These are phyloP conservation scores for Galaxias olidus DNA, from an alignment of 2,797 vertebrate species.

Conservation along the genomic window DNA sequence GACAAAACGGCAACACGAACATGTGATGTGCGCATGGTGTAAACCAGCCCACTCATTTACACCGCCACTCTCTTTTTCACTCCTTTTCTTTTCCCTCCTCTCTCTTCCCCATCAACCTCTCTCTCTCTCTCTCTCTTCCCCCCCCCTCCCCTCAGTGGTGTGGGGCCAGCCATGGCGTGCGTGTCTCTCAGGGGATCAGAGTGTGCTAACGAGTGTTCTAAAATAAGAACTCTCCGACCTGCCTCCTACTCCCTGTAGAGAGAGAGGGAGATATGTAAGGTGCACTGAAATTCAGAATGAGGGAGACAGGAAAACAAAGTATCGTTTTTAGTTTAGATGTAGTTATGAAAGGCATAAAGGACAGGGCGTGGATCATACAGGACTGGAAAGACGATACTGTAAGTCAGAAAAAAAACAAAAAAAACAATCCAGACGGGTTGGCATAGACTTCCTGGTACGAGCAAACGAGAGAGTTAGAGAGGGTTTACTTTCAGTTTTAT, in stretches of 20 bases:
- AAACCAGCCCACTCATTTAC: too few relatives aligned
- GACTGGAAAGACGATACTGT: too few relatives aligned
- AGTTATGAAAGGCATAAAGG: too few relatives aligned
- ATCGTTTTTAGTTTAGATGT: too few relatives aligned
- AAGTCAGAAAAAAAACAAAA: too few relatives aligned
- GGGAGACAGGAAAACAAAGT: background rate
- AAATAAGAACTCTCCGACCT: slow-evolving; percentile 61
- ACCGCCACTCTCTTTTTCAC: background rate
- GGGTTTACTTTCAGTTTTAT: too few relatives aligned
- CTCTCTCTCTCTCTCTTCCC: slow-evolving; percentile 7
- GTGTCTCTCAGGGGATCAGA: slow-evolving; percentile 49
- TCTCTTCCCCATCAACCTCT: background rate
- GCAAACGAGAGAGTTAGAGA: too few relatives aligned
- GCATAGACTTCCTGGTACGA: too few relatives aligned
- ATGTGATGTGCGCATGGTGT: too few relatives aligned
- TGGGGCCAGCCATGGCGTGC: slow-evolving; percentile 14
- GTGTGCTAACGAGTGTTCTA: slow-evolving; percentile 71
- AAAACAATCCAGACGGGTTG: too few relatives aligned
- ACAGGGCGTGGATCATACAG: too few relatives aligned
- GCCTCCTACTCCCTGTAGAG: slow-evolving; percentile 50
- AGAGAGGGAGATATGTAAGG: slow-evolving; percentile 13
- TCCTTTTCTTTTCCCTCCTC: background rate
- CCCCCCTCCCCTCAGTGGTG: slow-evolving; percentile 27
- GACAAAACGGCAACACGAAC: too few relatives aligned
- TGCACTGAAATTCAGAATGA: slow-evolving; percentile 10